phyloP scores from a whole-genome alignment of 2,797 vertebrate species.

The Clarias laeviceps region DNA sequence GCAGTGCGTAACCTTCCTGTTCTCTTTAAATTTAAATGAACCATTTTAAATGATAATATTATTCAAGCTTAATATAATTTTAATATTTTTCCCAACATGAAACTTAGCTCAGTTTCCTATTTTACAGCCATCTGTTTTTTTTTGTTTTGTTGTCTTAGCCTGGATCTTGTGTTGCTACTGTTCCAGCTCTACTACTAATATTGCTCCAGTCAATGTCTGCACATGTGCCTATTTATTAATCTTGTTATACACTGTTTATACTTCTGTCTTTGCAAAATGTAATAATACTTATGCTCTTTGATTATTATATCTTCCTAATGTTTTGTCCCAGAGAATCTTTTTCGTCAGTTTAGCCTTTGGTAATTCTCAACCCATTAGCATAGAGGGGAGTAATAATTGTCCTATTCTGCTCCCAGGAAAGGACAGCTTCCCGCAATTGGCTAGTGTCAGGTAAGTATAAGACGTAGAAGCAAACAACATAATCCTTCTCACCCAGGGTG shows the following conservation, averaged over 20 bases:
- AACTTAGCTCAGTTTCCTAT: constrained; percentile 6
- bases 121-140: constrained; percentile 12
- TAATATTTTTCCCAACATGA: constrained; percentile 20
- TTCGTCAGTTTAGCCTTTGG: background rate
- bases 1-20: constrained; percentile 25
- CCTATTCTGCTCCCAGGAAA: background rate
- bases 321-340: background rate
- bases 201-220: background rate
- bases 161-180: background rate
- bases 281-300: background rate
- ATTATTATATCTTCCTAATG: background rate
- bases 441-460: background rate
- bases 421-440: too few species aligned
- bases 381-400: background rate
- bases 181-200: background rate
- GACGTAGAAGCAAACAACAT: background rate
- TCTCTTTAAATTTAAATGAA: background rate
- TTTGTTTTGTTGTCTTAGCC: background rate
- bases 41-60: constrained; percentile 22
- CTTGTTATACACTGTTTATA: background rate
- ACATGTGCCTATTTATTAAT: background rate
- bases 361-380: background rate
- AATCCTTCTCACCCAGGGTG: background rate
- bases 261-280: background rate
- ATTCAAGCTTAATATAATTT: constrained; percentile 13